Evolutionary conservation across 2,113 vertebrate species (phyloP).

Genomic region (Pogona vitticeps): DNA sequence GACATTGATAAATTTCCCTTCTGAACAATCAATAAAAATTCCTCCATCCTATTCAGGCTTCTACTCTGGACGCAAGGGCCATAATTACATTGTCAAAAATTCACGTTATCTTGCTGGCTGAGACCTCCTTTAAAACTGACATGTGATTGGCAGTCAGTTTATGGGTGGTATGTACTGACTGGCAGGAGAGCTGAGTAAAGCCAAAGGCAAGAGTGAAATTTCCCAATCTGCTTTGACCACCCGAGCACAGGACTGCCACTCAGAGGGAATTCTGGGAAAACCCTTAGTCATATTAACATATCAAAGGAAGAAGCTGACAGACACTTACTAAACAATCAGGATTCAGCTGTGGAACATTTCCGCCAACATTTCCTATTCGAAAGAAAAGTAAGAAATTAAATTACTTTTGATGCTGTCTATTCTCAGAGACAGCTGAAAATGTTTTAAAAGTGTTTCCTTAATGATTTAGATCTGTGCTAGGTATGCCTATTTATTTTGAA

Average conservation of each 20-base stretch:
- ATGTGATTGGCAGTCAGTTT: conserved; percentile 81
- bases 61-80: conserved; percentile 81
- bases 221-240: conserved; percentile 75
- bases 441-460: conserved; percentile 73
- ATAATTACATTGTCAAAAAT: conserved; percentile 97
- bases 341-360: conserved; percentile 58
- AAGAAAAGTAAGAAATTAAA: conserved; percentile 54
- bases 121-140: conserved; percentile 75
- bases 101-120: conserved; percentile 76
- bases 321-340: conserved; percentile 67
- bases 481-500: conserved; percentile 25
- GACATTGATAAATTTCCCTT: conserved; percentile 98
- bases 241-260: conserved; percentile 72
- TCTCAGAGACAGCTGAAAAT: conserved; percentile 61
- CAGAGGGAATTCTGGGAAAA: conserved; percentile 65
- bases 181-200: conserved; percentile 78
- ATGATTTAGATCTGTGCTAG: conserved; percentile 76
- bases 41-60: conserved; percentile 78
- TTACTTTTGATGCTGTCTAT: conserved; percentile 18
- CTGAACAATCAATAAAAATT: conserved; percentile 92
- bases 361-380: conserved; percentile 39
- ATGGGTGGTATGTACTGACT: conserved; percentile 78
- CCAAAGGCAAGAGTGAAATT: conserved; percentile 76
- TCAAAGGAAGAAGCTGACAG: conserved; percentile 78
- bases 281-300: conserved; percentile 81